Evolutionary conservation across 2,797 vertebrate species (phyloP).

Genomic region (Selene dorsalis): DNA sequence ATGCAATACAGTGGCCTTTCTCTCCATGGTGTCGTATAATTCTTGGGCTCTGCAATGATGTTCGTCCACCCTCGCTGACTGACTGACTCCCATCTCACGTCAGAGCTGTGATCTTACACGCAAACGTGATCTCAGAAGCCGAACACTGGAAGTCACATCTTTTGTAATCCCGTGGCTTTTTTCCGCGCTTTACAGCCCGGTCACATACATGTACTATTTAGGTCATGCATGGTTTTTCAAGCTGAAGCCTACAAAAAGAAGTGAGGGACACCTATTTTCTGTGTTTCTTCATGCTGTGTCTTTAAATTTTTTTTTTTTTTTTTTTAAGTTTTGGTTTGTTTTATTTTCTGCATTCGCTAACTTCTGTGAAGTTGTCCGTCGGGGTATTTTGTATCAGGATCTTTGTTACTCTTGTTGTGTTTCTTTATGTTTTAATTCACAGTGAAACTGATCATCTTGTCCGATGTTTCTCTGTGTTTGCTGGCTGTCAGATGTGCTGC

Average conservation of each 20-base stretch:
- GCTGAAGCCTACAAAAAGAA: slow-evolving; percentile 30
- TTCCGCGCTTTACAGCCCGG: slow-evolving; percentile 35
- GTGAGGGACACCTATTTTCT: slow-evolving; percentile 34
- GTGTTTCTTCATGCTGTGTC: slow-evolving; percentile 44
- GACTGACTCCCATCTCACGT: slow-evolving; percentile 9
- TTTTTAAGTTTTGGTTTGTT: slow-evolving; percentile 33
- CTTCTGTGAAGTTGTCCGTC: slow-evolving; percentile 99
- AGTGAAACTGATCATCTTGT: slow-evolving; percentile 70
- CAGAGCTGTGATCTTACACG: slow-evolving; percentile 7
- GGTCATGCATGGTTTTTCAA: slow-evolving; percentile 36
- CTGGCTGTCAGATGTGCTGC: slow-evolving; percentile 10
- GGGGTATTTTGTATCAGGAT: slow-evolving; percentile 90
- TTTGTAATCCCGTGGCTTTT: slow-evolving; percentile 25
- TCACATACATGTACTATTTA: slow-evolving; percentile 19
- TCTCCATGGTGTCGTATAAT: slow-evolving; percentile 44
- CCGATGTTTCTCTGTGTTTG: slow-evolving; percentile 64
- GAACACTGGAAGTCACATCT: slow-evolving; percentile 35
- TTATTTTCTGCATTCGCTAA: slow-evolving; percentile 84
- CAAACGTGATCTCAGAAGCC: neutral
- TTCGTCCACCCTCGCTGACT: slow-evolving; percentile 15
- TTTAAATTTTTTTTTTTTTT: slow-evolving; percentile 22
- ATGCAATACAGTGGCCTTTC: slow-evolving; percentile 65
- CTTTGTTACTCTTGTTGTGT: slow-evolving; percentile 80
- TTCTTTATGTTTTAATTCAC: slow-evolving; percentile 49
- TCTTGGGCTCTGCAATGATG: slow-evolving; percentile 16